A percentile compares a stretch with the other conserved stretches of the same genome.
Conservation (phyloP, 2,888 invertebrate genomes). For the Trachelus tabidus region DNA sequence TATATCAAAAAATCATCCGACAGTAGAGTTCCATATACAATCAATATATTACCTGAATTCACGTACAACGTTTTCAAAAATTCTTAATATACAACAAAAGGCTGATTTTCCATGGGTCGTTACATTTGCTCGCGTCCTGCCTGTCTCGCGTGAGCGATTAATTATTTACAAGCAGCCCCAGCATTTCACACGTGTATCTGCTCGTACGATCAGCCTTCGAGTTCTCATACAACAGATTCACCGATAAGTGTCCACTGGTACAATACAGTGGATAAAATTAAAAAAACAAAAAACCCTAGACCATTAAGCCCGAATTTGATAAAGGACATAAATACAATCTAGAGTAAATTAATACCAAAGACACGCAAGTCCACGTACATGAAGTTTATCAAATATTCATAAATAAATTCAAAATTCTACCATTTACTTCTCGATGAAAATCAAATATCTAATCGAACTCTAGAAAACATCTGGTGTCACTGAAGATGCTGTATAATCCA, state of each 20-base stretch:
- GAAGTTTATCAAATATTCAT: too few relatives aligned
- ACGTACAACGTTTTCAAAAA: background rate
- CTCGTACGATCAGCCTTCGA: constrained; percentile 23
- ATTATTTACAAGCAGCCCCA: constrained; percentile 39
- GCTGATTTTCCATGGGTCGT: too few relatives aligned
- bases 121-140: background rate
- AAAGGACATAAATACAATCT: background rate
- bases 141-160: constrained; percentile 30
- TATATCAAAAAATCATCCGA: background rate
- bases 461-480: constrained; percentile 25
- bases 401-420: too few relatives aligned
- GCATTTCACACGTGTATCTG: constrained; percentile 37
- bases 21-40: background rate
- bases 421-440: background rate
- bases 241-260: background rate
- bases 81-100: too few relatives aligned
- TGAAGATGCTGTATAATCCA: constrained; percentile 32
- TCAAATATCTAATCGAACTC: constrained; percentile 30
- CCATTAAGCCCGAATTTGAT: background rate
- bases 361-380: background rate
- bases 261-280: background rate
- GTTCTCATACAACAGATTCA: background rate
- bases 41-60: too few relatives aligned
- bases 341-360: background rate
- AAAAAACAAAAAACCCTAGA: background rate